These are phyloP conservation scores for Mactra quadrangularis DNA, from an alignment of 1,140 invertebrate species.

Conservation along the genomic window DNA sequence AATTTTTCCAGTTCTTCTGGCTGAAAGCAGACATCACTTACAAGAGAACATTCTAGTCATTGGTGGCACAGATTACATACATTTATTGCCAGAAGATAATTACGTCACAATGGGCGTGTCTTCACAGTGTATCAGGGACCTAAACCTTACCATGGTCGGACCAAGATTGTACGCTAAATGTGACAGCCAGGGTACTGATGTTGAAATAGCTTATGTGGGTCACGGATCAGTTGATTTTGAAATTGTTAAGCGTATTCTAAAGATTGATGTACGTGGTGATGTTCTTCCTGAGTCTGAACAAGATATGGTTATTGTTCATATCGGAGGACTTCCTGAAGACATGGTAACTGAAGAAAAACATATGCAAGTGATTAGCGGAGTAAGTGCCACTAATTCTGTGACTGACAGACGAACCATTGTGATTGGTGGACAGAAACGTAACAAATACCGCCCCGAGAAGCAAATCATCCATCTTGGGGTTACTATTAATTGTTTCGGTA, in stretches of 20 bases:
- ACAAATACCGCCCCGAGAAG: conserved; percentile 16
- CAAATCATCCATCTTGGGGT: conserved; percentile 45
- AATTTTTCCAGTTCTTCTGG: not conserved
- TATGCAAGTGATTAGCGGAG: conserved; percentile 18
- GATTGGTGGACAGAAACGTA: conserved; percentile 29
- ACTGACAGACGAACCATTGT: conserved; percentile 24
- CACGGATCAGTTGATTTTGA: conserved; percentile 20
- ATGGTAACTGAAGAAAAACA: conserved; percentile 1
- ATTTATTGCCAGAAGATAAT: not conserved
- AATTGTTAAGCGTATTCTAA: conserved; percentile 9
- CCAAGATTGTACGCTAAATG: conserved; percentile 23
- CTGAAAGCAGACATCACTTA: not conserved
- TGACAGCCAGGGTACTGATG: not conserved
- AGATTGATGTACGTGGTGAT: conserved; percentile 15
- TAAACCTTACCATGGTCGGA: conserved; percentile 37
- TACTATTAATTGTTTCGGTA: conserved; percentile 29
- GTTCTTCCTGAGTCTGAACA: conserved; percentile 21
- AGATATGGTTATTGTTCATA: conserved; percentile 31
- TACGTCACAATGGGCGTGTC: conserved; percentile 15
- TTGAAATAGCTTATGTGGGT: conserved; percentile 32
- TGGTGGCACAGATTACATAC: conserved; percentile 17
- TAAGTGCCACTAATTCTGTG: not conserved
- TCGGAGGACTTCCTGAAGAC: conserved; percentile 31
- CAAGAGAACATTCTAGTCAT: conserved; percentile 28
- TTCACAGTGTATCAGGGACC: conserved; percentile 38